Percentiles rank a stretch among this genome's conserved stretches.
phyloP scores from a whole-genome alignment of 2,888 invertebrate genomes.

The Stenodema calcarata region DNA sequence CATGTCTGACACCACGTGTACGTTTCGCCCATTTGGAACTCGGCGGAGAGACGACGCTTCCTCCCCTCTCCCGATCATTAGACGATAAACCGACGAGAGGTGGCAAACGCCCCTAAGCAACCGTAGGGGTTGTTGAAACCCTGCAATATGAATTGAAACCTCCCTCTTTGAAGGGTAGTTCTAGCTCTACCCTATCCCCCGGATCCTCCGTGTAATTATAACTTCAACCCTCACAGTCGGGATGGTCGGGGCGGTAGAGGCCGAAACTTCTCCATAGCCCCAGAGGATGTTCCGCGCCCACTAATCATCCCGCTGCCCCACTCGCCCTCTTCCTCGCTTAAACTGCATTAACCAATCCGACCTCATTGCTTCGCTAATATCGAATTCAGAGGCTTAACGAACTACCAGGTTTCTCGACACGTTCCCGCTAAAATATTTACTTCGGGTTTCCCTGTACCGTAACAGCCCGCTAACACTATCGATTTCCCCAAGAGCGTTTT shows the following conservation, averaged over 20 bases:
- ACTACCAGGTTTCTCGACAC: background rate
- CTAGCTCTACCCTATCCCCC: background rate
- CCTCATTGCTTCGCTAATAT: conserved; percentile 22
- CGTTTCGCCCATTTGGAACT: background rate
- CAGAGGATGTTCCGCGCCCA: background rate
- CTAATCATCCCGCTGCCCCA: background rate
- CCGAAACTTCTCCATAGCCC: background rate
- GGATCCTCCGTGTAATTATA: background rate
- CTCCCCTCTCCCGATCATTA: background rate
- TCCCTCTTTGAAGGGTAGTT: background rate
- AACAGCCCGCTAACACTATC: background rate
- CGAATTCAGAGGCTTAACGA: conserved; percentile 29
- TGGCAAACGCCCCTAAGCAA: background rate
- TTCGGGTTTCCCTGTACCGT: background rate
- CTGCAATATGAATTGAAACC: background rate
- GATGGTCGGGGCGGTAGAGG: background rate
- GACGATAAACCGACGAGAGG: background rate
- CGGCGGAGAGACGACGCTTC: background rate
- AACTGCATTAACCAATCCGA: conserved; percentile 32
- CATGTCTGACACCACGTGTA: background rate
- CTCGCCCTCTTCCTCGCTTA: background rate
- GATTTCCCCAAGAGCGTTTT: background rate
- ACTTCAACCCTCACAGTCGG: background rate
- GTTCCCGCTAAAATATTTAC: background rate
- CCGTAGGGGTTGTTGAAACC: background rate